Evolutionary conservation across 1,140 invertebrate genomes (phyloP).

Genomic region (Zaprionus inermis): DNA sequence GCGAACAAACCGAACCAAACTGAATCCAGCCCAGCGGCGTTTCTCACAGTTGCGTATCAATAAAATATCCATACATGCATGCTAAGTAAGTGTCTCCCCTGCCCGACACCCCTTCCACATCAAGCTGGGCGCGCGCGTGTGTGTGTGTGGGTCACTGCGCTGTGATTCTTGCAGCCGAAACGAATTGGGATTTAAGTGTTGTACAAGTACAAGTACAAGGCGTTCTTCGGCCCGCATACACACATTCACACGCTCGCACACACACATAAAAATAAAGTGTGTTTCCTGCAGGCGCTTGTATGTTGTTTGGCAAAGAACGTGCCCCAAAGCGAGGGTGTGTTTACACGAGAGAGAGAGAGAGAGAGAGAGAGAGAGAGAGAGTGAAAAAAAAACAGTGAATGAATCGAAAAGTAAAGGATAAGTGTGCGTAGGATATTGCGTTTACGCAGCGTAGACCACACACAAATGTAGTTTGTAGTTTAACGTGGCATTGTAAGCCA

Average conservation of each 20-base stretch:
- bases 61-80: slow-evolving; percentile 83
- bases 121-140: not conserved
- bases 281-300: slow-evolving; percentile 43
- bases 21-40: slow-evolving; percentile 48
- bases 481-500: slow-evolving; percentile 4
- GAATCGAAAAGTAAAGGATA: slow-evolving; percentile 23
- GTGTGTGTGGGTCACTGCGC: slow-evolving; percentile 52
- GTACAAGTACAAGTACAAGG: slow-evolving; percentile 58
- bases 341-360: too few species aligned
- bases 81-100: slow-evolving; percentile 71
- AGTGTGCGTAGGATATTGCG: slow-evolving; percentile 55
- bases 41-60: slow-evolving; percentile 73
- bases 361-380: too few species aligned
- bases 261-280: slow-evolving; percentile 69
- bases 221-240: slow-evolving; percentile 37
- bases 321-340: slow-evolving; percentile 45
- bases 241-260: not conserved
- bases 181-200: slow-evolving; percentile 82
- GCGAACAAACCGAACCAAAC: too few species aligned
- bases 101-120: too few species aligned
- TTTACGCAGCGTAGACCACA: slow-evolving; percentile 48
- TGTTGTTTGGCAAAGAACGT: slow-evolving; percentile 59
- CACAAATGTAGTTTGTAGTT: slow-evolving; percentile 16
- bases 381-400: slow-evolving; percentile 15
- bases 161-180: slow-evolving; percentile 74